Evolutionary conservation across 2,888 invertebrate genomes (phyloP).

Genomic region (Cetonia aurata): DNA sequence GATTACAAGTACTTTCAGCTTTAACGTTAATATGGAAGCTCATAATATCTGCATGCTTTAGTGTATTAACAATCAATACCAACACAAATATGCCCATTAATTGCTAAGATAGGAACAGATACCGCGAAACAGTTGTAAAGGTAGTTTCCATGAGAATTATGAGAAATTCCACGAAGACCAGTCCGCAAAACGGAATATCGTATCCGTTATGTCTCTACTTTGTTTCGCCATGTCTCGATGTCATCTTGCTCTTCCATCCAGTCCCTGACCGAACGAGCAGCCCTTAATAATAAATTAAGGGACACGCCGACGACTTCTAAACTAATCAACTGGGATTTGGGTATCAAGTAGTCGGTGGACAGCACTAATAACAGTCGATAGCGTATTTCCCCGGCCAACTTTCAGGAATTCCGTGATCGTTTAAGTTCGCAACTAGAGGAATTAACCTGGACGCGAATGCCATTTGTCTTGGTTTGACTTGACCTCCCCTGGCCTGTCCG

Average conservation of each 20-base stretch:
- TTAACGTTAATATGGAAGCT: no score
- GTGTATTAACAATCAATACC: constrained; percentile 4
- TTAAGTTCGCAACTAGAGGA: constrained; percentile 64
- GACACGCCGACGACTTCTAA: constrained; percentile 47
- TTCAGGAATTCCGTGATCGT: constrained; percentile 63
- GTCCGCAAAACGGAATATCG: constrained; percentile 35
- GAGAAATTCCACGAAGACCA: constrained; percentile 42
- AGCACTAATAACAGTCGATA: constrained; percentile 51
- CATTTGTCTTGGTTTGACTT: constrained; percentile 67
- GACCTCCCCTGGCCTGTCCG: constrained; percentile 54
- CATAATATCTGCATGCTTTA: background rate
- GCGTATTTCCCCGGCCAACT: constrained; percentile 54
- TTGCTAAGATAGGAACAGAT: constrained; percentile 23
- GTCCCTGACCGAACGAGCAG: constrained; percentile 24
- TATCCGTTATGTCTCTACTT: constrained; percentile 39
- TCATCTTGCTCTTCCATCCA: constrained; percentile 42
- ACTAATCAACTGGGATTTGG: constrained; percentile 53
- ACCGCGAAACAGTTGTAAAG: constrained; percentile 7
- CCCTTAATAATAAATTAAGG: constrained; percentile 45
- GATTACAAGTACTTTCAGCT: no score
- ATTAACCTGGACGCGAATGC: constrained; percentile 66
- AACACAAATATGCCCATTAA: constrained; percentile 27
- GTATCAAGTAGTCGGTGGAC: constrained; percentile 52
- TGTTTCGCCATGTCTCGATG: constrained; percentile 39
- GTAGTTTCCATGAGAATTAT: constrained; percentile 39